Base-by-base conservation (phyloP, 1,140 invertebrate genomes). In the Dinoponera quadriceps region DNA sequence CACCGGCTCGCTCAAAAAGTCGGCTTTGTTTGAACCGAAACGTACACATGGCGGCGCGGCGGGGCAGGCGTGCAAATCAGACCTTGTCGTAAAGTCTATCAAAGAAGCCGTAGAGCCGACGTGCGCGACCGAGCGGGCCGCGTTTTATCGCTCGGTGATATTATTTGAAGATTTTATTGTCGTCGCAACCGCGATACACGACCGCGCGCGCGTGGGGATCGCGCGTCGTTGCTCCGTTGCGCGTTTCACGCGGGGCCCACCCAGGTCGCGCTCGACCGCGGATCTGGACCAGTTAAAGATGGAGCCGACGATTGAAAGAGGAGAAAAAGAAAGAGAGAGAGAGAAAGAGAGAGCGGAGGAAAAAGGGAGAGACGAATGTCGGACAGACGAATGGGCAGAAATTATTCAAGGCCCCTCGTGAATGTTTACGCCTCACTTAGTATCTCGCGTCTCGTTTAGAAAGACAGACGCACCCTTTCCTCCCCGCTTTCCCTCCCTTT, bases 131-230 rank as follows among this genome's bases (percentile, higher is more conserved):
- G 62, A 77, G 60, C 49, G 48, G 29, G 13, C 71, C 25, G n/a
- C 22, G 25, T 44, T 86, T 84, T 88, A 89, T 90, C 83, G 89
- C 87, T 86, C 84, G n/a, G 89, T 82, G 85, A 89, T 91, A 90
- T 92, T 91, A 91, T 92, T 92, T 88, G 85, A 77, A 85, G 90
- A 90, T 88, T 93, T 93, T 93, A 93, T 93, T 81, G 89, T 89
- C 89, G 88, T 71, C 20, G 54, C 60, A 54, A 59, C 54, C 25
- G n/a, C 63, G 75, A 69, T 55, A 69, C 38, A 68, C 71, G 25
- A 57, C 25, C 9, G 49, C 60, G 25, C 25, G 55, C 33, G 38
- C 38, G 62, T 14, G 51, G 16, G 51, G 5, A n/a, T 54, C 51
- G 49, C 25, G 44, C 72, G 14, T 29, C 57, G 25, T 74, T 29